phyloP scores from a whole-genome alignment of 2,797 vertebrate genomes.

The Gallinago solitaria region DNA sequence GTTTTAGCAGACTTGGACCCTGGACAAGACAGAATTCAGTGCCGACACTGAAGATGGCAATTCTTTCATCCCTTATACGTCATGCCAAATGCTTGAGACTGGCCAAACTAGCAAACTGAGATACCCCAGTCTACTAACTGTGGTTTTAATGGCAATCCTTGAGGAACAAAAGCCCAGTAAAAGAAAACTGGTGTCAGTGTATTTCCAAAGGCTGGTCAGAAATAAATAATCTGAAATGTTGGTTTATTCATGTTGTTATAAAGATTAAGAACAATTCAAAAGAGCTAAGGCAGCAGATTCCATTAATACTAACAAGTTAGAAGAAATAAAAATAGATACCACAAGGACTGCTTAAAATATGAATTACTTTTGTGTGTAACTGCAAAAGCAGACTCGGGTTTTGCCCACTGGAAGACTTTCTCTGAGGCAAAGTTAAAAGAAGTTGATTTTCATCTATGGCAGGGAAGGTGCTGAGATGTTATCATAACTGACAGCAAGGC shows the following conservation, averaged over 20 bases:
- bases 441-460: not conserved
- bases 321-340: not conserved
- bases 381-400: not conserved
- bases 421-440: not conserved
- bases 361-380: not conserved
- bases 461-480: not conserved
- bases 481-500: not conserved
- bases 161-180: constrained; percentile 17
- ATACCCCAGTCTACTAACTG: not conserved
- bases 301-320: not conserved
- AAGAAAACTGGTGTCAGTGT: not conserved
- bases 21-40: not conserved
- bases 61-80: not conserved
- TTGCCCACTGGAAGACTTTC: not conserved
- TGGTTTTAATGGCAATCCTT: not conserved
- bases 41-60: not conserved
- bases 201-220: not conserved
- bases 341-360: not conserved
- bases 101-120: not conserved
- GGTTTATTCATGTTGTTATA: not conserved
- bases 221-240: not conserved
- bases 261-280: not conserved
- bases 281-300: constrained; percentile 19
- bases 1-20: not conserved
- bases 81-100: not conserved